A percentile compares a stretch with the other conserved stretches of the same genome.
Evolutionary conservation across 2,113 vertebrate genomes (phyloP).

Genomic region (Cryptotis parvus): DNA sequence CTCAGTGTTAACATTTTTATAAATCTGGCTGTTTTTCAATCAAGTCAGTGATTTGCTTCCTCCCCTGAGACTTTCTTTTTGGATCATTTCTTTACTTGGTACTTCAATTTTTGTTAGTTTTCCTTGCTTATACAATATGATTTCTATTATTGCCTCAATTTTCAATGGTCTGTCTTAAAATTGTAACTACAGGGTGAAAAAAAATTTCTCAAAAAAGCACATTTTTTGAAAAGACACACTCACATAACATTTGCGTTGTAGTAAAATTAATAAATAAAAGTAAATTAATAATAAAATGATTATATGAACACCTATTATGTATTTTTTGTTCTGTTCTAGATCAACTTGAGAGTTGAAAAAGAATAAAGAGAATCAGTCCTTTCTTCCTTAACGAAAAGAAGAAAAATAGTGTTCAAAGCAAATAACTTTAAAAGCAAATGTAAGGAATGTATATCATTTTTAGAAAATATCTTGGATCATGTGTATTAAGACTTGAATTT

Average conservation of each 20-base stretch:
- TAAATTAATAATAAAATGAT: not conserved
- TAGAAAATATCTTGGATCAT: not conserved
- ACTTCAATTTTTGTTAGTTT: not conserved
- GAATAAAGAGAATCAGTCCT: not conserved
- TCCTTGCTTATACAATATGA: not conserved
- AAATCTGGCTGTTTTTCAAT: not conserved
- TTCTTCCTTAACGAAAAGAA: too few species aligned
- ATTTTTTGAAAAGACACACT: not conserved
- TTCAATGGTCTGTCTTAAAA: not conserved
- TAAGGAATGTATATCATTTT: not conserved
- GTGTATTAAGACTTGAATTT: slow-evolving; percentile 12
- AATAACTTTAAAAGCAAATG: not conserved
- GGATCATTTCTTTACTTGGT: not conserved
- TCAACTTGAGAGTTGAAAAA: not conserved
- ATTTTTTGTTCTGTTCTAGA: not conserved
- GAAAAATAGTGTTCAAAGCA: too few species aligned
- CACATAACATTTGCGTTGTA: not conserved
- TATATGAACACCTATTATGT: not conserved
- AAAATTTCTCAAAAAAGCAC: not conserved
- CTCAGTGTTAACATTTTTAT: not conserved
- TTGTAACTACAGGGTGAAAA: not conserved
- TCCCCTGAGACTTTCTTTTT: not conserved
- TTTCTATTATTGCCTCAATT: not conserved
- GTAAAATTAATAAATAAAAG: not conserved
- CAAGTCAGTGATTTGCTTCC: not conserved